Percentiles rank a stretch among this genome's conserved stretches.
Conservation (phyloP, 2,797 vertebrate genomes). For the Monodelphis domestica region DNA sequence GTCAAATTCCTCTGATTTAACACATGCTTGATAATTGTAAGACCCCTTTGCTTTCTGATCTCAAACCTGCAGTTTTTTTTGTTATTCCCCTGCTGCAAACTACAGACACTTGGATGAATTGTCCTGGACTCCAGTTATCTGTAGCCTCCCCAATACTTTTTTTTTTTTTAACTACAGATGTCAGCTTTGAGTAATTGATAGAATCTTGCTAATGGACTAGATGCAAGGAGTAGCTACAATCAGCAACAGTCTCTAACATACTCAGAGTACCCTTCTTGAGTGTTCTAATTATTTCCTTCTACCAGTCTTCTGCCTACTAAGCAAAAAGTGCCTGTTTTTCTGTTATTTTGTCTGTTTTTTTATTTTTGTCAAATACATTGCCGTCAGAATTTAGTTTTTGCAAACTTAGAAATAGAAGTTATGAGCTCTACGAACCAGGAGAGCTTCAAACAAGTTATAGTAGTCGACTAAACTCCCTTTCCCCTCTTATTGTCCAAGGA, state of each 20-base stretch:
- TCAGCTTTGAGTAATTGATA: not conserved
- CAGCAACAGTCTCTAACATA: not conserved
- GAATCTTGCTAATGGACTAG: not conserved
- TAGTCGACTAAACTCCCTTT: not conserved
- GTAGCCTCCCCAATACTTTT: not conserved
- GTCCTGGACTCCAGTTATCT: not conserved
- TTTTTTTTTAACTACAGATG: not conserved
- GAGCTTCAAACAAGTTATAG: not conserved
- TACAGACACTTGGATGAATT: not conserved
- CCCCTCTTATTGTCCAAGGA: not conserved
- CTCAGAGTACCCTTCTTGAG: not conserved
- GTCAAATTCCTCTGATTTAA: not conserved
- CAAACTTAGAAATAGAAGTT: not conserved
- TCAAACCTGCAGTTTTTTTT: not conserved
- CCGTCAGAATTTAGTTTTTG: not conserved
- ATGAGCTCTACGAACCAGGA: not conserved
- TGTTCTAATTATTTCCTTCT: not conserved
- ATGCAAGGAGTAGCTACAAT: not conserved
- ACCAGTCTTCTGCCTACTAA: not conserved
- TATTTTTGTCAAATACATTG: not conserved
- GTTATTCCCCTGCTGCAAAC: not conserved
- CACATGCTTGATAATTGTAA: not conserved
- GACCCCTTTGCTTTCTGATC: not conserved
- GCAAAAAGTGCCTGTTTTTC: not conserved
- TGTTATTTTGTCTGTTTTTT: not conserved